These are phyloP conservation scores for Agrochola macilenta DNA, from an alignment of 2,888 invertebrate species.

Conservation along the genomic window DNA sequence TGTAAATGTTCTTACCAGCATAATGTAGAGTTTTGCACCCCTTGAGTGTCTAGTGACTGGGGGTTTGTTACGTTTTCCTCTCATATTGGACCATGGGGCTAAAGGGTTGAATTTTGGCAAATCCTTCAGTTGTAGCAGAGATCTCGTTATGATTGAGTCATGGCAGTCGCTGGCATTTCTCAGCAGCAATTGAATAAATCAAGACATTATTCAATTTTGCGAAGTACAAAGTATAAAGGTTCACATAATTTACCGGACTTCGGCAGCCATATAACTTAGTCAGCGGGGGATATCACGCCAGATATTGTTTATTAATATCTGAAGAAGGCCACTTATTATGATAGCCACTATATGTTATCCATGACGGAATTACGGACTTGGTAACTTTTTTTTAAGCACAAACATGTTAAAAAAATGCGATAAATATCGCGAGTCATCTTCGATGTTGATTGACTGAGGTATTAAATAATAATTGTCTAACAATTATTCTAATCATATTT, in stretches of 20 bases:
- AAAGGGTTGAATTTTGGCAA: conserved; percentile 1
- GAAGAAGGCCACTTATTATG: background rate
- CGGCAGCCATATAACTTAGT: background rate
- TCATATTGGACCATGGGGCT: background rate
- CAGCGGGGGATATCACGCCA: background rate
- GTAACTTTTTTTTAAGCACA: background rate
- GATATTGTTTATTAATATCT: background rate
- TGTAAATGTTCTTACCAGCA: background rate
- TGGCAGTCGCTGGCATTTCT: no score
- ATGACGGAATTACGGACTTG: background rate
- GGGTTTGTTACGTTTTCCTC: background rate
- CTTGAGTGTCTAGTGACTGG: background rate
- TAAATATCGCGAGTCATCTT: conserved; percentile 13
- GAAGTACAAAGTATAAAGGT: background rate
- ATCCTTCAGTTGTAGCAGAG: background rate
- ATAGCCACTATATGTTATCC: background rate
- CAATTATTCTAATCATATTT: conserved; percentile 40
- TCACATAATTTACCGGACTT: background rate
- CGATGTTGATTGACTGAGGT: conserved; percentile 13
- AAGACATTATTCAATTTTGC: background rate
- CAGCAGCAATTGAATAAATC: no score
- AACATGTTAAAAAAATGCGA: background rate
- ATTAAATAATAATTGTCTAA: conserved; percentile 24
- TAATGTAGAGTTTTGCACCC: background rate
- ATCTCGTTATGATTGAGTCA: background rate